These are phyloP conservation scores for Oophaga pumilio DNA, from an alignment of 2,113 vertebrate species.

Conservation along the genomic window DNA sequence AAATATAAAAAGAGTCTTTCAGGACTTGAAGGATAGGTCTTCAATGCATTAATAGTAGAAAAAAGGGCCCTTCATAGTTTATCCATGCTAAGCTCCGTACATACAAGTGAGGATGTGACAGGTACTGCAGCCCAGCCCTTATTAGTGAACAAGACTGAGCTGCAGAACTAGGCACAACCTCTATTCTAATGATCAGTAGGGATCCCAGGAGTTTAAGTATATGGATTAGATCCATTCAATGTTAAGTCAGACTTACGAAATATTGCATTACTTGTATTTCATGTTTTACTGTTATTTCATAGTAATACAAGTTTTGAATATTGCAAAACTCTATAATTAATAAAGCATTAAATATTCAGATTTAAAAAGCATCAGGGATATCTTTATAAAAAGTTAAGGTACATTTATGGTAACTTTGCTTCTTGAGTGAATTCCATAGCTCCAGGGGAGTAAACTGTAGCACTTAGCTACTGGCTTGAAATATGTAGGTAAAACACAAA, in stretches of 20 bases:
- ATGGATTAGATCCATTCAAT: no score
- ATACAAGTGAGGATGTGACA: no score
- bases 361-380: not conserved
- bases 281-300: not conserved
- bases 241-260: not conserved
- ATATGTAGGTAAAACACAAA: conserved; percentile 12
- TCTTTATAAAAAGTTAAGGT: not conserved
- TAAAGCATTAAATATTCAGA: not conserved
- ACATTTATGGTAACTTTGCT: not conserved
- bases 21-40: no score
- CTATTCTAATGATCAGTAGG: no score
- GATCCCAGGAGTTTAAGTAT: no score
- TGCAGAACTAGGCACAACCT: no score
- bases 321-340: not conserved
- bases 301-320: not conserved
- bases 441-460: conserved; percentile 12
- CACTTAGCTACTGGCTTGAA: conserved; percentile 31
- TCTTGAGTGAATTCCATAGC: conserved; percentile 32
- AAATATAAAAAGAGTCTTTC: no score
- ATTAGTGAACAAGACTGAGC: no score
- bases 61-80: no score
- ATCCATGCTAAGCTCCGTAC: no score
- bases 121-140: not conserved
- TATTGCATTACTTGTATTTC: not conserved
- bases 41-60: no score